Base-by-base conservation (phyloP, 2,888 invertebrate species). In the Agrotis ipsilon region DNA sequence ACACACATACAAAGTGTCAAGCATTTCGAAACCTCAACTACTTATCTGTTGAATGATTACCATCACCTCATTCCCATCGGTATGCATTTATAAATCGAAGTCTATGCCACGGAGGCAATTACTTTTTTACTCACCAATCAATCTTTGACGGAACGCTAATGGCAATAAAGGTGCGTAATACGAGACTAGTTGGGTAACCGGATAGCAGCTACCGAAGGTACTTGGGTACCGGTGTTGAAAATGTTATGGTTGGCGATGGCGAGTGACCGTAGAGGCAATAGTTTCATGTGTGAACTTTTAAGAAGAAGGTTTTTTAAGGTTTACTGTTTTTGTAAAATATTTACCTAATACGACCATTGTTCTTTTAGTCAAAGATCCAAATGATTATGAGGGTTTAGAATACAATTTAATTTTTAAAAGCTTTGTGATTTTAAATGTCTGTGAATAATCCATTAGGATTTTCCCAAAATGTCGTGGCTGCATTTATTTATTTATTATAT, bases 71-170 rank as follows among this genome's bases (percentile, higher is more conserved):
- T 87, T 87, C 78, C 75, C 85, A 82, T 82, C 51, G 75, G 73
- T 70, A 74, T 75, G 81, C 75, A 70, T 69, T 73, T 59, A 69
- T 78, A 78, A 76, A 62, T 70, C 61, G 63, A 67, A 76, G 70
- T 78, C 78, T 67, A 83, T 75, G 76, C 76, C 60, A 66, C 78
- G 70, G 78, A 85, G 78, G 87, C 88, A 91, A 91, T 92, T 90
- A 90, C 82, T 90, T 92, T 93, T 93, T 92, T 91, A 91, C 86
- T 77, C 71, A 82, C 85, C 90, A 89, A 93, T 93, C 92, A 91
- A 93, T 92, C 91, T 89, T 82, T 77, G 85, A 86, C 87, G 83
- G 83, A 79, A 85, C 87, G 83, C 87, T 87, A 86, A 88, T 88
- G 81, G 87, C 81, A 86, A 88, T 89, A 86, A 86, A 80, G 75